phyloP scores from a whole-genome alignment of 2,113 vertebrate species.

The Heterocephalus glaber region DNA sequence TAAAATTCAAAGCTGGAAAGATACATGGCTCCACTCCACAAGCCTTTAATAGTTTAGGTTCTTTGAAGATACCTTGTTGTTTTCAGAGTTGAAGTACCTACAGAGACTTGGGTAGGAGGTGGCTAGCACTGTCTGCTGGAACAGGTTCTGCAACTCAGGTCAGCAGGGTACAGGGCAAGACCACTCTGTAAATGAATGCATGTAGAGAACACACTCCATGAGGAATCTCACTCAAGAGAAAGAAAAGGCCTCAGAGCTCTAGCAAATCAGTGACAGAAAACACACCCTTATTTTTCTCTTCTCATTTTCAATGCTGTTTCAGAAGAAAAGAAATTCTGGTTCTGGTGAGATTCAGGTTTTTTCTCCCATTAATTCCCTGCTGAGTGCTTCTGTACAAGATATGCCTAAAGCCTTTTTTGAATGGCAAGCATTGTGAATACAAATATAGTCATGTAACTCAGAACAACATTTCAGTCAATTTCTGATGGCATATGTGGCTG shows the following conservation, averaged over 20 bases:
- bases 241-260: not conserved
- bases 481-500: not conserved
- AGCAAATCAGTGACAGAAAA: not conserved
- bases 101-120: not conserved
- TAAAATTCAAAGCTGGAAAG: not conserved
- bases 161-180: not conserved
- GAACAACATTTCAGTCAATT: not conserved
- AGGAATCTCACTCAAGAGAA: not conserved
- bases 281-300: not conserved
- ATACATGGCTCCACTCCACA: not conserved
- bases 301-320: not conserved
- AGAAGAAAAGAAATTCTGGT: conserved; percentile 4
- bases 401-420: not conserved
- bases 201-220: not conserved
- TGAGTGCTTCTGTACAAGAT: not conserved
- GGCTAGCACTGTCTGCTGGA: not conserved
- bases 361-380: not conserved
- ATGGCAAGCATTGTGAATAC: not conserved
- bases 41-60: not conserved
- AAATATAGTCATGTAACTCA: not conserved
- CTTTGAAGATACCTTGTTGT: not conserved
- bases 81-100: not conserved
- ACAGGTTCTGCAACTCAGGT: not conserved
- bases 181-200: not conserved
- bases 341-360: not conserved